Evolutionary conservation across 1,140 invertebrate genomes (phyloP), one percentile per base, ranked within the genome.

Genomic region (Neoseiulus cucumeris): DNA sequence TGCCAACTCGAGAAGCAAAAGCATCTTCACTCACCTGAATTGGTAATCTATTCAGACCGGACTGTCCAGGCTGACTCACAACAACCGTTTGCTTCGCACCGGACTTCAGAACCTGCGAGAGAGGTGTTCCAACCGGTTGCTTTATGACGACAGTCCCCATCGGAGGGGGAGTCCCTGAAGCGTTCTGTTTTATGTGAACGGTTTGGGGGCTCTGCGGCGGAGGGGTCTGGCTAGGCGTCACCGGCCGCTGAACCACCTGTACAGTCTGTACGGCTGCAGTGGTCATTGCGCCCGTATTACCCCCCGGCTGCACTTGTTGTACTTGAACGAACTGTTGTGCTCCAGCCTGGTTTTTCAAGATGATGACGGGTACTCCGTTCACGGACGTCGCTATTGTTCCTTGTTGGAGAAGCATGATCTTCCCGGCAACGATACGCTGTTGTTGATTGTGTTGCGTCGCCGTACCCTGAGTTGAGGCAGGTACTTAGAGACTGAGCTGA

Each of bases 351-450:
- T 59, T 59, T 20, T 59, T 59, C 14, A 59, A 6, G 22, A 59
- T 59, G 14, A 59, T 25, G 25, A 59, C 51, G 33, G 51, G 51
- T 25, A 59, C 51, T 29, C 51, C 51, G 22, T 59, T 59, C 1
- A 59, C 51, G 14, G 51, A 18, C 9, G 51, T 59, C 22, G 51
- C 51, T 29, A 59, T 59, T 4, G 51, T 33, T 14, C 51, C 51
- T 33, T 59, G 51, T 33, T 59, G 51, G 12, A 59, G 51, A 18
- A 59, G 9, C 51, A 59, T 59, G 22, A 59, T 59, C 51, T 59
- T 59, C 14, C 33, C 33, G 9, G 33, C 33, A 39, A 39, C 33
- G 33, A 39, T 39, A 6, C 33, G 33, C 33, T 39, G 33, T 39
- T 39, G 33, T 9, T 39, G 33, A 39, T 39, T 39, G 33, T 4